Evolutionary conservation across 2,113 vertebrate genomes (phyloP), one percentile per base, ranked within the genome.

Genomic region (Semnornis frantzii): DNA sequence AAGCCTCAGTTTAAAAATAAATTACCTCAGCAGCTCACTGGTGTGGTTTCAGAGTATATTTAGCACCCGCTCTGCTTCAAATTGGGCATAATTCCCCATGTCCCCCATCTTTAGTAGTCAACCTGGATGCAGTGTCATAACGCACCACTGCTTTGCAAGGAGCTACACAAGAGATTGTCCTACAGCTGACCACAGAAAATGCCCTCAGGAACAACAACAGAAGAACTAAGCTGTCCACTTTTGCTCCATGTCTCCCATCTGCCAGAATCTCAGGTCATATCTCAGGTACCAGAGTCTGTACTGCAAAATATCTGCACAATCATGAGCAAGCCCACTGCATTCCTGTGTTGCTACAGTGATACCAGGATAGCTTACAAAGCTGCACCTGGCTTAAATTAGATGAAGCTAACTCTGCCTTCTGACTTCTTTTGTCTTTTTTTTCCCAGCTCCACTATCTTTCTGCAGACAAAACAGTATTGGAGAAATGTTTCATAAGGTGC

Each of bases 1-100:
- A 37, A 95, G 63, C 30, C 12, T 77, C 76, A 34, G 62, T 65
- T 94, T 79, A 92, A 95, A 94, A 95, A 91, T 62, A 91, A 88
- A 95, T 90, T 0, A 88, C 63, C 59, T 94, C 80, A 84, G 82
- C 73, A 78, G 58, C 27, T 86, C 73, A 50, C 54, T 78, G 37
- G 39, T 72, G 76, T 63, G 70, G 73, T 86, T 93, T 91, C 65
- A 50, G 33, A 87, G 75, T 24, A 76, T 34, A 86, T 83, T 81
- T 84, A 90, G 69, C n/a, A 85, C 85, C 73, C 79, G 75, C 87
- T 57, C 85, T 80, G 30, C 64, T 85, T 73, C 0, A 0, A 23
- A 34, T 9, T 46, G 18, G 64, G 58, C 2, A 1, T 12, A 16
- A 76, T 52, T 88, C 34, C 17, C 34, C 25, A 27, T 1, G 33